Evolutionary conservation across 2,113 vertebrate genomes (phyloP), one percentile per base, ranked within the genome.

Genomic region (Podarcis raffonei): DNA sequence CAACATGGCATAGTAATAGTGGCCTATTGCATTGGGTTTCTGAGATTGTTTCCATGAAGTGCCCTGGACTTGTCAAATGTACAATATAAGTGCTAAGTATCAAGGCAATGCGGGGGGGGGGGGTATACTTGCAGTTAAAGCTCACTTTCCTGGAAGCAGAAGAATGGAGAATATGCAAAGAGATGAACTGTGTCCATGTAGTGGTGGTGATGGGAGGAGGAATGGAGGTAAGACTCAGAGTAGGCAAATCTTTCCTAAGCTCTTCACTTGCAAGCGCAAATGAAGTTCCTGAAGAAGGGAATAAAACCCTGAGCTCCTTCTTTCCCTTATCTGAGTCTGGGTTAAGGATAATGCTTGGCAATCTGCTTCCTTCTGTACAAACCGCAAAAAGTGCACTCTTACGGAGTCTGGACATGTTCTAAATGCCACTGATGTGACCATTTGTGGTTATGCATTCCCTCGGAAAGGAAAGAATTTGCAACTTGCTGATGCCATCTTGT

Each of bases 401-500:
- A 32, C 12, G 48, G 48, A 53, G 48, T 53, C 48, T 0, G 57
- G 32, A 12, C 20, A 66, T 6, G 2, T 22, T 39, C 25, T 9
- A 59, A 81, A 35, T 72, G 68, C 25, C 30, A 72, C 7, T 27
- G 16, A 27, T 13, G 15, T 27, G 30, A 35, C 7, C n/a, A 8
- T 27, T 11, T 2, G 6, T 9, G n/a, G 35, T 74, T 59, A 6
- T 27, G 27, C 16, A 62, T 62, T 62, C 59, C 18, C 59, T 62
- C 18, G 4, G 59, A 20, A 62, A 62, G 59, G 13, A 69, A 74
- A 81, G 15, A 81, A 25, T 48, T 16, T 77, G 16, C 81, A 69
- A 84, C 39, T 53, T 89, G 48, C n/a, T 57, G n/a, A 27, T 84
- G 81, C 87, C 87, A 89, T 68, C 87, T 89, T 27, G 81, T 89